phyloP scores from a whole-genome alignment of 2,113 vertebrate genomes.

The Tringa solitaria region DNA sequence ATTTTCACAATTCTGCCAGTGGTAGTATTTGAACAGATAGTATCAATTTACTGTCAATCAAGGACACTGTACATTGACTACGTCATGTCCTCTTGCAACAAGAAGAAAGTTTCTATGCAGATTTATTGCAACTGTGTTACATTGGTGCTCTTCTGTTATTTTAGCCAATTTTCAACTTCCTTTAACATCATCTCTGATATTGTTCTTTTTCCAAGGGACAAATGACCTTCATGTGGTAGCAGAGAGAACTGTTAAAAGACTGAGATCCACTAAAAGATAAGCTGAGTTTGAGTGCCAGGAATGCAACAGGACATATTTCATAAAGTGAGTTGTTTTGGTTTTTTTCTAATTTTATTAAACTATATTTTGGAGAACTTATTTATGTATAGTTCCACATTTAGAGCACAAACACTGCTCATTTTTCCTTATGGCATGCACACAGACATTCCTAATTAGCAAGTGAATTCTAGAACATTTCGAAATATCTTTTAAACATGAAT shows the following conservation, averaged over 20 bases:
- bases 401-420: neutral
- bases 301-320: neutral
- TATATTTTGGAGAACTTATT: neutral
- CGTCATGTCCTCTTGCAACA: neutral
- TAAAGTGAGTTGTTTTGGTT: rapidly evolving
- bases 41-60: neutral
- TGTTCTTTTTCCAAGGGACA: neutral
- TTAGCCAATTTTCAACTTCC: neutral
- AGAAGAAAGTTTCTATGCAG: neutral
- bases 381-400: neutral
- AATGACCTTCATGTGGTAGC: neutral
- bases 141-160: neutral
- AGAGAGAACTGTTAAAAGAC: neutral
- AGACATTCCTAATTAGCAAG: neutral
- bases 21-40: neutral
- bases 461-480: neutral
- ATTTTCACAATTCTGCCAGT: neutral
- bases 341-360: neutral
- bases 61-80: neutral
- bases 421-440: neutral
- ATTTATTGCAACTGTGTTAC: neutral
- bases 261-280: neutral
- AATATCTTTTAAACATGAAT: neutral
- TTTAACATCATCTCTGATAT: neutral
- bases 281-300: neutral